Evolutionary conservation across 2,113 vertebrate species (phyloP).

Genomic region (Athene noctua): DNA sequence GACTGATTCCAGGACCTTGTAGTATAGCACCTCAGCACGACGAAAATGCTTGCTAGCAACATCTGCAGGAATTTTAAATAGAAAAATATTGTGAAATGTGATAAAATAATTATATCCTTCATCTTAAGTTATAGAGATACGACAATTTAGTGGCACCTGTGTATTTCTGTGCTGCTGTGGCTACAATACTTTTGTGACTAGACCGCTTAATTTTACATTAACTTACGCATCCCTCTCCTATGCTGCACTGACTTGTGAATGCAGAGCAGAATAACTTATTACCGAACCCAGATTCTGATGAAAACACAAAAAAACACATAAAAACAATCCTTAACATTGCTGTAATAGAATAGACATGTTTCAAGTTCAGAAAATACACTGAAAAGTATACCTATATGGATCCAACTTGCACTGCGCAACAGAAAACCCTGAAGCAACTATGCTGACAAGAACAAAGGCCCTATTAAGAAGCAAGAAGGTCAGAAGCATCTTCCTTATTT

Average conservation of each 20-base stretch:
- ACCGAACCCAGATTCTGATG: neutral
- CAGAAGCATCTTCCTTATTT: neutral
- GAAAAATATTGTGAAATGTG: neutral
- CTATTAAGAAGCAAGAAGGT: neutral
- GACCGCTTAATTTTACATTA: neutral
- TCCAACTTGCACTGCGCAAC: neutral
- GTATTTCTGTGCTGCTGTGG: neutral
- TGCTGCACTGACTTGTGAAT: neutral
- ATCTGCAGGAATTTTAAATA: conserved; percentile 73
- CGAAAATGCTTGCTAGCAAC: conserved; percentile 84
- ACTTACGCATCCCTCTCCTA: neutral
- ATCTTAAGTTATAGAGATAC: neutral
- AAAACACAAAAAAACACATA: neutral
- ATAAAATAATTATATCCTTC: neutral
- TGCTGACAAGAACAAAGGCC: neutral
- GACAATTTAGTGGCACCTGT: neutral
- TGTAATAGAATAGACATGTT: neutral
- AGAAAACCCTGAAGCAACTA: neutral
- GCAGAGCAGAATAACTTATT: neutral
- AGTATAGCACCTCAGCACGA: conserved; percentile 89
- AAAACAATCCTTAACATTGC: neutral
- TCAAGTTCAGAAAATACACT: neutral
- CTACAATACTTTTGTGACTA: neutral
- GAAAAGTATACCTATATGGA: neutral
- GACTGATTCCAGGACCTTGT: conserved; percentile 88